These are phyloP conservation scores for Protobothrops flavoviridis DNA, from an alignment of 2,113 vertebrate species.

Conservation along the genomic window DNA sequence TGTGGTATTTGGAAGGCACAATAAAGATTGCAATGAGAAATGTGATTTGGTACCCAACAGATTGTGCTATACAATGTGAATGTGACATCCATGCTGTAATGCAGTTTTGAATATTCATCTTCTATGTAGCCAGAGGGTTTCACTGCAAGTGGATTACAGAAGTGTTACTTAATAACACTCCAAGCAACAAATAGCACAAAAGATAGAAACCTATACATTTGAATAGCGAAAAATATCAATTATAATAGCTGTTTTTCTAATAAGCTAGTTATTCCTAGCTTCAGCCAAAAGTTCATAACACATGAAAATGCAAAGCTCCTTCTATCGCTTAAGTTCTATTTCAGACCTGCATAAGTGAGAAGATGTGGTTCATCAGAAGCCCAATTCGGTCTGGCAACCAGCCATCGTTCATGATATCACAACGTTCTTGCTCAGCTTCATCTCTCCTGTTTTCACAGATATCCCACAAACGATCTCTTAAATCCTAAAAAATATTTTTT, in stretches of 20 bases:
- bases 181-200: neutral
- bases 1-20: neutral
- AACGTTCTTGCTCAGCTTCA: constrained; percentile 77
- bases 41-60: neutral
- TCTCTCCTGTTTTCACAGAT: constrained; percentile 82
- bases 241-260: neutral
- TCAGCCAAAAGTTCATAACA: neutral
- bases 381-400: constrained; percentile 79
- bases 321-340: neutral
- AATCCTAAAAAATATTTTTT: constrained; percentile 70
- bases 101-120: neutral
- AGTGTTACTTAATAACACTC: neutral
- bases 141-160: neutral
- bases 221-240: neutral
- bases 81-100: neutral
- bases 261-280: neutral
- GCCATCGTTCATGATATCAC: constrained; percentile 67
- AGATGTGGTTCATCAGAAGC: constrained; percentile 81
- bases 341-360: constrained; percentile 84
- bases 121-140: neutral
- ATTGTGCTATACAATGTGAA: neutral
- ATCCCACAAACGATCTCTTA: constrained; percentile 84
- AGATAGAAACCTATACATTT: neutral
- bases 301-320: neutral
- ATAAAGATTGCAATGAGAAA: neutral